Evolutionary conservation across 2,888 invertebrate species (phyloP), one percentile per base, ranked within the genome.

Genomic region (Oxyteleia sp.): DNA sequence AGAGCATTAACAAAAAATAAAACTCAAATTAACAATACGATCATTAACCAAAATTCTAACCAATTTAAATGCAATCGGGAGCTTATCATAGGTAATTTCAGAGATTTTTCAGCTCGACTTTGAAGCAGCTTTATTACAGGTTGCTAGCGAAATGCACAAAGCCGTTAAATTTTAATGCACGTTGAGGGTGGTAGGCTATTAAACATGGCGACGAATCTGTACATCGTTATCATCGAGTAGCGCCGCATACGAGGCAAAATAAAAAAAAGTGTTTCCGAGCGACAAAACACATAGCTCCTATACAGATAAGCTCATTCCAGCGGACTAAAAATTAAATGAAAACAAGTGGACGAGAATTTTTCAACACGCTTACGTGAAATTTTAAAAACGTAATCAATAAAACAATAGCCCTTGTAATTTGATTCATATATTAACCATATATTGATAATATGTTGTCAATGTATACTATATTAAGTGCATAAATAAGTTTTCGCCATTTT

Each of bases 131-230:
- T 78, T 61, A 78, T 78, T 49, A 29, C 32, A 53, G 53, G 35
- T 61, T 68, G 41, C 51, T 35, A 76, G 59, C 59, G 15, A 68
- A 76, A 76, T 68, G 49, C 23, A 53, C 43, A 69, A 61, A 61
- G 61, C 41, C 49, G 61, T 68, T 78, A 59, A 68, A 69, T 68
- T 59, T 68, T 59, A 68, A 68, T 78, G 76, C 41, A 41, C 61
- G 45, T 18, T 16, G 61, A 68, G 68, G 59, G 59, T 51, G 51
- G 59, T 20, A 43, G 43, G 26, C 49, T 68, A 76, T 68, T 59
- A 76, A 76, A 68, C 51, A 49, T 32, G 75, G 57, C 64, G 64
- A 74, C 66, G 66, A 75, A 75, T 75, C 75, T 49, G 75, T 66
- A 49, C 75, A 64, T 64, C 75, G 75, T 75, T 75, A 75, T 75